phyloP scores from a whole-genome alignment of 2,888 invertebrate species.

The Parasteatoda lunata region DNA sequence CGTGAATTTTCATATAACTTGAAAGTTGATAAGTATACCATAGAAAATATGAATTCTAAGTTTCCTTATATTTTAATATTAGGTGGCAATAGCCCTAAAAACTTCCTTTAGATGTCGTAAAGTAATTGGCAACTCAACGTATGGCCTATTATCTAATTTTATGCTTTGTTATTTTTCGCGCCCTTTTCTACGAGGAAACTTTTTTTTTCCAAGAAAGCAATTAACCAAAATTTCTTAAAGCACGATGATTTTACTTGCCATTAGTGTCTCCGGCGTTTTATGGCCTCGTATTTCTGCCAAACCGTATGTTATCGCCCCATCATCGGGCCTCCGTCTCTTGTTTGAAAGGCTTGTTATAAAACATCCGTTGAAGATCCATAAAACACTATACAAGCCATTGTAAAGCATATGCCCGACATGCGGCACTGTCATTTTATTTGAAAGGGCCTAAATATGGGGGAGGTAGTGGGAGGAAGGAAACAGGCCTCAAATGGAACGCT shows the following conservation, averaged over 20 bases:
- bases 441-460: slow-evolving; percentile 7
- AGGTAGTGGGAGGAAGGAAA: not conserved
- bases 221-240: not conserved
- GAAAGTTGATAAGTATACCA: too few relatives aligned
- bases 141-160: too few relatives aligned
- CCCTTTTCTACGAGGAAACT: too few relatives aligned
- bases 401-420: slow-evolving; percentile 50
- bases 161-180: too few relatives aligned
- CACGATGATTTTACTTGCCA: not conserved
- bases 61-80: too few relatives aligned
- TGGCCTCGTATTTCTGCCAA: slow-evolving; percentile 8
- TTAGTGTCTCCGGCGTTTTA: not conserved
- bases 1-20: too few relatives aligned
- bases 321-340: not conserved
- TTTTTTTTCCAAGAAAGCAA: not conserved
- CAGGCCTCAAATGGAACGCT: not conserved
- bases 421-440: slow-evolving; percentile 8
- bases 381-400: slow-evolving; percentile 54
- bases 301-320: slow-evolving; percentile 6
- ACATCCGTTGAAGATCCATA: slow-evolving; percentile 42
- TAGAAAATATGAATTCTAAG: too few relatives aligned
- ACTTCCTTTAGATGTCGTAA: too few relatives aligned
- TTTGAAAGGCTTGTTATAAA: slow-evolving; percentile 38
- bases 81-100: too few relatives aligned
- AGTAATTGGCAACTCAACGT: too few relatives aligned